Evolutionary conservation across 2,797 vertebrate genomes (phyloP).

Genomic region (Paedocypris micromegethes): DNA sequence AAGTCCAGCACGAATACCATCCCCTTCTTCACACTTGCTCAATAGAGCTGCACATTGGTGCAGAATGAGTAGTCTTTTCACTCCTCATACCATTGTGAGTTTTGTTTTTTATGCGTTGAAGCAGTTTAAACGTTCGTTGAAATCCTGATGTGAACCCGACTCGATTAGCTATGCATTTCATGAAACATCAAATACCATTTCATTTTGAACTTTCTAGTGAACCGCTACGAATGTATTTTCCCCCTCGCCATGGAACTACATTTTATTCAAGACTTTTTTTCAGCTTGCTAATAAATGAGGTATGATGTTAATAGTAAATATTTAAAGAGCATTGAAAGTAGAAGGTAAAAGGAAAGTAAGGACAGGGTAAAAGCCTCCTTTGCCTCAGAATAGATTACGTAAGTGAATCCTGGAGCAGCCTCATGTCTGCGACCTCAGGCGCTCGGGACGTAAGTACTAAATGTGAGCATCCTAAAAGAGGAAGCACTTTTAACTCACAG

Average conservation of each 20-base stretch:
- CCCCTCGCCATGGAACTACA: not conserved
- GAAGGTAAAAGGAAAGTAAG: not conserved
- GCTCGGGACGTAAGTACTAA: not conserved
- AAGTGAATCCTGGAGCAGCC: not conserved
- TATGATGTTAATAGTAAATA: not conserved
- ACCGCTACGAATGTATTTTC: too few species aligned
- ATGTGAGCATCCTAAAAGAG: slow-evolving; percentile 1
- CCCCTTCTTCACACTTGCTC: slow-evolving; percentile 22
- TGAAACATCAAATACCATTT: not conserved
- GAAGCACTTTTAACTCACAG: slow-evolving; percentile 67
- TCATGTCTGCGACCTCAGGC: not conserved
- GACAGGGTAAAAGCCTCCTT: slow-evolving; percentile 2
- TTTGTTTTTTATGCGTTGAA: slow-evolving; percentile 15
- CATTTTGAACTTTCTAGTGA: too few species aligned
- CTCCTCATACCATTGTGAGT: slow-evolving; percentile 8
- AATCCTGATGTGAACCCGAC: not conserved
- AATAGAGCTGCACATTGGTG: slow-evolving; percentile 18
- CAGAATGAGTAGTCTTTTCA: slow-evolving; percentile 9
- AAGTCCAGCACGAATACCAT: slow-evolving; percentile 55
- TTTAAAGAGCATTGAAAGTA: slow-evolving; percentile 16
- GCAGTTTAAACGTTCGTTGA: slow-evolving; percentile 9
- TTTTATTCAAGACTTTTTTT: not conserved
- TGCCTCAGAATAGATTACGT: not conserved
- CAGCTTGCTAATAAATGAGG: not conserved
- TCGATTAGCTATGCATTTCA: not conserved